A percentile compares a stretch with the other conserved stretches of the same genome.
phyloP scores from a whole-genome alignment of 2,888 invertebrate genomes.

The Hartigia nigra region DNA sequence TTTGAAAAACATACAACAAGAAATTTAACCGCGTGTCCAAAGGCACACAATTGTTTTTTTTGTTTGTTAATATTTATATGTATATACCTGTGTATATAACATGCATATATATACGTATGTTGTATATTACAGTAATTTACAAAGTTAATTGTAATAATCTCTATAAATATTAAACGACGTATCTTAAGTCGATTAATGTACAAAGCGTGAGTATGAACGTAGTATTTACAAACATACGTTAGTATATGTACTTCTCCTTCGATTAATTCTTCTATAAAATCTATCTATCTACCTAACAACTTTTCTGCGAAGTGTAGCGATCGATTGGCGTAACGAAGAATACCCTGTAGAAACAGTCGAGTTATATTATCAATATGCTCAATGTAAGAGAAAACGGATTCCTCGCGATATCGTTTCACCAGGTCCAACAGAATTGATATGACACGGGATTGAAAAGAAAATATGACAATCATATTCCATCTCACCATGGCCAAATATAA shows the following conservation, averaged over 20 bases:
- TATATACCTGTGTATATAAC: not conserved
- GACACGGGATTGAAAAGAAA: not conserved
- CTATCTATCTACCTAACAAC: not conserved
- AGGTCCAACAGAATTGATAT: not conserved
- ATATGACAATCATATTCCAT: not conserved
- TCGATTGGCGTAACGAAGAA: not conserved
- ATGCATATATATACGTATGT: slow-evolving; percentile 29
- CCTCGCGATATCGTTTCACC: not conserved
- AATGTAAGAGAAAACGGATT: not conserved
- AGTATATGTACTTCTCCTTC: slow-evolving; percentile 36
- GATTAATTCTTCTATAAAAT: slow-evolving; percentile 11
- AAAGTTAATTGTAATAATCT: slow-evolving; percentile 52
- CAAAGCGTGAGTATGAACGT: slow-evolving; percentile 49
- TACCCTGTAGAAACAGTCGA: not conserved
- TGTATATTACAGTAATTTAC: slow-evolving; percentile 59
- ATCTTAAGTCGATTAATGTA: slow-evolving; percentile 49
- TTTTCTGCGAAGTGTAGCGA: not conserved
- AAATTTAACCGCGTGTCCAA: slow-evolving; percentile 61
- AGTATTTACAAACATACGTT: slow-evolving; percentile 13
- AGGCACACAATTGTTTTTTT: slow-evolving; percentile 58
- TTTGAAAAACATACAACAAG: slow-evolving; percentile 65
- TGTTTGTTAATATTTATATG: not conserved
- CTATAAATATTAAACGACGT: slow-evolving; percentile 49
- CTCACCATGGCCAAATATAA: not conserved
- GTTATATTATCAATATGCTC: not conserved